Evolutionary conservation across 2,113 vertebrate genomes (phyloP).

Genomic region (Urocitellus parryii): DNA sequence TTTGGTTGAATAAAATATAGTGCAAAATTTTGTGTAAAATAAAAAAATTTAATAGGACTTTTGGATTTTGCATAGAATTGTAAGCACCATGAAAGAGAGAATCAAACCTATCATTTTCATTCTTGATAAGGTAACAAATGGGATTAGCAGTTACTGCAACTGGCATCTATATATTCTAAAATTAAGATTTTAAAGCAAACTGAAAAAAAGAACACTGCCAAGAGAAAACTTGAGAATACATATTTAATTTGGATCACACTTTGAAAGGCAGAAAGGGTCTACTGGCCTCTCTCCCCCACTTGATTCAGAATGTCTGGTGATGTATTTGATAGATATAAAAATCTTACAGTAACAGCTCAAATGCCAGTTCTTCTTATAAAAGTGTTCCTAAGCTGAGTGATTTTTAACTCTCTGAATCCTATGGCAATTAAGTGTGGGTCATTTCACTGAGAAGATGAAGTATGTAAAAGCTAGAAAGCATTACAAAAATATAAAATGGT

Average conservation of each 20-base stretch:
- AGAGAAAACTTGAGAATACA: neutral
- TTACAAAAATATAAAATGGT: neutral
- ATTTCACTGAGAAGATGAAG: neutral
- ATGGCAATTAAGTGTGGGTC: neutral
- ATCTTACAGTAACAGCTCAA: neutral
- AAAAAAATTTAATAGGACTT: neutral
- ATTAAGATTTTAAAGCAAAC: slow-evolving; percentile 19
- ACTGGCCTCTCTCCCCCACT: neutral
- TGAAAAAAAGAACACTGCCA: neutral
- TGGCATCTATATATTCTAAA: neutral
- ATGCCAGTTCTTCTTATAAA: neutral
- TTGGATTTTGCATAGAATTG: neutral
- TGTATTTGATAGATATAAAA: neutral
- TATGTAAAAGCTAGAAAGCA: neutral
- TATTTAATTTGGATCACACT: neutral
- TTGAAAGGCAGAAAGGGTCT: neutral
- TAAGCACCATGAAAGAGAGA: neutral
- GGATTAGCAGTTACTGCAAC: neutral
- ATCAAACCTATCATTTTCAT: neutral
- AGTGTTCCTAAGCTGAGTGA: neutral
- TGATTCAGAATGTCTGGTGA: neutral
- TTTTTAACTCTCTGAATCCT: slow-evolving; percentile 10
- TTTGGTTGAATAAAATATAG: slow-evolving; percentile 14
- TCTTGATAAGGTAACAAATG: neutral
- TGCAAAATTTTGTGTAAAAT: neutral